Conservation (phyloP, 1,140 invertebrate genomes). For the Heliconius melpomene region DNA sequence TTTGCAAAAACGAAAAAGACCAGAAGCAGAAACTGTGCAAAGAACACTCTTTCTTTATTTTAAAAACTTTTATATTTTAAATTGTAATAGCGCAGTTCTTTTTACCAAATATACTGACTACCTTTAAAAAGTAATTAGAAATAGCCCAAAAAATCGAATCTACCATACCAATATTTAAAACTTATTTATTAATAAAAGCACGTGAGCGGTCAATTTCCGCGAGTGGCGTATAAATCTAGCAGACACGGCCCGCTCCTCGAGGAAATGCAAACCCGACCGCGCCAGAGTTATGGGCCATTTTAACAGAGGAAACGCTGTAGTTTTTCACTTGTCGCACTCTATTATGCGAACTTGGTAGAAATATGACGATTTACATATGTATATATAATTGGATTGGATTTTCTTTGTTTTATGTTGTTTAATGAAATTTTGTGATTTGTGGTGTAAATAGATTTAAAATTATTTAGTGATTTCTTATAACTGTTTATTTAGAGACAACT, state of each 20-base stretch:
- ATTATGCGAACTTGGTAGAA: slow-evolving; percentile 38
- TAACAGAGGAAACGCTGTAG: slow-evolving; percentile 69
- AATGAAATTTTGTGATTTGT: background rate
- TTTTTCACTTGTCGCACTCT: slow-evolving; percentile 67
- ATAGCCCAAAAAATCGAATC: background rate
- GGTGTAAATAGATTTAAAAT: background rate
- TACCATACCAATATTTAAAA: slow-evolving; percentile 12
- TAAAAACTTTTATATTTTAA: no score
- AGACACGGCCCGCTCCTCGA: slow-evolving; percentile 54
- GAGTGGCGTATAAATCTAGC: slow-evolving; percentile 65
- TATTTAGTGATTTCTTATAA: no score
- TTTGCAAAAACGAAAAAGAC: no score
- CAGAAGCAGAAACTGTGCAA: no score
- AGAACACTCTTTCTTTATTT: no score
- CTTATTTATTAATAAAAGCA: slow-evolving; percentile 47
- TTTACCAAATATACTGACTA: background rate
- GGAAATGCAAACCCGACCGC: slow-evolving; percentile 65
- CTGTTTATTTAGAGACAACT: no score
- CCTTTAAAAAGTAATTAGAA: background rate
- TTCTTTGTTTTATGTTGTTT: background rate
- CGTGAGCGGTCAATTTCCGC: slow-evolving; percentile 68
- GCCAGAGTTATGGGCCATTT: slow-evolving; percentile 65
- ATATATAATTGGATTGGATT: background rate
- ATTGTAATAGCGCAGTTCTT: no score
- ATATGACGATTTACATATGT: slow-evolving; percentile 32